phyloP scores from a whole-genome alignment of 2,113 vertebrate genomes.

The Mesitornis unicolor region DNA sequence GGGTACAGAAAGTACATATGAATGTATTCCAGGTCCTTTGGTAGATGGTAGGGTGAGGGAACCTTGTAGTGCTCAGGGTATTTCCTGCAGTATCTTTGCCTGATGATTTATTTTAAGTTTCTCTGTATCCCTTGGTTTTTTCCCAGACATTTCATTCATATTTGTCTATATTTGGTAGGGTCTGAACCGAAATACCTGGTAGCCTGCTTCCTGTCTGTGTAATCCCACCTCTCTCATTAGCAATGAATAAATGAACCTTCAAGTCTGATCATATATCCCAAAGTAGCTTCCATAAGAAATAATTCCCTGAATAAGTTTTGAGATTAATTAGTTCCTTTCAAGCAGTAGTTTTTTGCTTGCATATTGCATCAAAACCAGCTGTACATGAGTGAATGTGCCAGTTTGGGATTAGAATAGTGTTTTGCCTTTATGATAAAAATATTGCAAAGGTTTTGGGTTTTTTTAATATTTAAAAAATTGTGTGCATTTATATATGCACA shows the following conservation, averaged over 20 bases:
- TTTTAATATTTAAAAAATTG: neutral
- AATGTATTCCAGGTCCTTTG: neutral
- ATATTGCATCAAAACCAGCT: neutral
- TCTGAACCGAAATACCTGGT: neutral
- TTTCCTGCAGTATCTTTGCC: neutral
- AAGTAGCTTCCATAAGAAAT: neutral
- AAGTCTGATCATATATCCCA: neutral
- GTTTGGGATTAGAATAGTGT: neutral
- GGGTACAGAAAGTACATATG: neutral
- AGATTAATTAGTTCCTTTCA: neutral
- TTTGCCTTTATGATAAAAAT: neutral
- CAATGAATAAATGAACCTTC: neutral
- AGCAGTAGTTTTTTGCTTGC: neutral
- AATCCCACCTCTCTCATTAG: slow-evolving; percentile 19
- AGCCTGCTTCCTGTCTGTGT: neutral
- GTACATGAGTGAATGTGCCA: neutral
- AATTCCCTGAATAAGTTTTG: neutral
- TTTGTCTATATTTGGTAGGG: neutral
- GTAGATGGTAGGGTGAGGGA: neutral
- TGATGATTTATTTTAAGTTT: neutral
- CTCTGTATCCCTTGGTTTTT: neutral
- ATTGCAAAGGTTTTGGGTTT: neutral
- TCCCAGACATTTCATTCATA: neutral
- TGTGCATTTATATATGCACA: neutral
- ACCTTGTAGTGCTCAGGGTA: neutral